Evolutionary conservation across 2,797 vertebrate genomes (phyloP).

Genomic region (Synanceia verrucosa): DNA sequence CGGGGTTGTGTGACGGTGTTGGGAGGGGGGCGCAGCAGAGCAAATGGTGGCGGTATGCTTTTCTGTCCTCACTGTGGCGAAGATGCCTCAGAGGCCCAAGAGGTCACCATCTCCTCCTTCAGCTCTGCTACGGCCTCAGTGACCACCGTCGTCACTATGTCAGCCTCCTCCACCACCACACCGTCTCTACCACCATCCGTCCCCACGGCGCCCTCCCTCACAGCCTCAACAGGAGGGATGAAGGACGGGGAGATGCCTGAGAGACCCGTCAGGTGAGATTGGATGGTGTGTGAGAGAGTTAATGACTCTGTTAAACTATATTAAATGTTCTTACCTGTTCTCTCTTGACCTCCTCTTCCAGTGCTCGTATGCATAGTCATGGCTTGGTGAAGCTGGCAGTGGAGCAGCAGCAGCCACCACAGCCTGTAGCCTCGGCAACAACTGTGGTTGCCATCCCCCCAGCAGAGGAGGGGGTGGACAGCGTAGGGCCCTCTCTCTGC

Average conservation of each 20-base stretch:
- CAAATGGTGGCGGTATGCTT: slow-evolving; percentile 84
- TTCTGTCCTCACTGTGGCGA: slow-evolving; percentile 96
- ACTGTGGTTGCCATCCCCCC: slow-evolving; percentile 61
- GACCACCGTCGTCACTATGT: slow-evolving; percentile 79
- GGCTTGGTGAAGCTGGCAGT: slow-evolving; percentile 78
- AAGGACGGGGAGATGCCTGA: slow-evolving; percentile 79
- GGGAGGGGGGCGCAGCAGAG: slow-evolving; percentile 77
- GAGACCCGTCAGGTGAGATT: slow-evolving; percentile 79
- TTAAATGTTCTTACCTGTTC: background rate
- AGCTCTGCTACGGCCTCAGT: slow-evolving; percentile 70
- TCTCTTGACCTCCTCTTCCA: slow-evolving; percentile 41
- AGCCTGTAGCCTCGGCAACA: slow-evolving; percentile 65
- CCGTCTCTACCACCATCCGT: slow-evolving; percentile 75
- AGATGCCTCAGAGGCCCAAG: slow-evolving; percentile 92
- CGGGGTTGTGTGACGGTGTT: slow-evolving; percentile 91
- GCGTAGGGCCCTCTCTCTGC: slow-evolving; percentile 87
- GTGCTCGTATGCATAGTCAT: slow-evolving; percentile 89
- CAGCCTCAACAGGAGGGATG: slow-evolving; percentile 68
- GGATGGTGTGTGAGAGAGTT: background rate
- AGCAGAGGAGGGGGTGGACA: slow-evolving; percentile 87
- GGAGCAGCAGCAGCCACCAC: slow-evolving; percentile 77
- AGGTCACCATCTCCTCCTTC: slow-evolving; percentile 87
- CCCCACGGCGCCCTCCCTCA: slow-evolving; percentile 71
- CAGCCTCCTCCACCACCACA: slow-evolving; percentile 82
- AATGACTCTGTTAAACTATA: background rate